Percentiles rank a stretch among this genome's conserved stretches.
phyloP scores from a whole-genome alignment of 2,797 vertebrate species.

The Thunnus albacares region DNA sequence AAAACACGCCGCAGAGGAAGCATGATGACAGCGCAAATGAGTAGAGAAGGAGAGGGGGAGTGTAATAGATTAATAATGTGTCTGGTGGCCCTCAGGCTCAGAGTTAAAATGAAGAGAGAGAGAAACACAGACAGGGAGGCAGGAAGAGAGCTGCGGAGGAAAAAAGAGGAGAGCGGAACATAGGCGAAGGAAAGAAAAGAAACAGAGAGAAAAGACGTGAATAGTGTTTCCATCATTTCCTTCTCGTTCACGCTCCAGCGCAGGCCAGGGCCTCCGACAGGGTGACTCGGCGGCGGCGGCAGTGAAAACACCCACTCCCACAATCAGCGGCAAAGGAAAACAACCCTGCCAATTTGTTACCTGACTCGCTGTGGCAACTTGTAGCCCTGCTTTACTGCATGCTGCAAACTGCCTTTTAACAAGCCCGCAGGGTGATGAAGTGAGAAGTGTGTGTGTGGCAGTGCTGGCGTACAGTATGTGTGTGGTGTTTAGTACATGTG shows the following conservation, averaged over 20 bases:
- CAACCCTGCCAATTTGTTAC: conserved; percentile 77
- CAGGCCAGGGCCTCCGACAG: conserved; percentile 43
- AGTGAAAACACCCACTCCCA: conserved; percentile 61
- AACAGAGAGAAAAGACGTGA: conserved; percentile 31
- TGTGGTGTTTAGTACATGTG: conserved; percentile 36
- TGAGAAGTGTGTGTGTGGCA: conserved; percentile 68
- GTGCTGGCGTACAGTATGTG: conserved; percentile 17
- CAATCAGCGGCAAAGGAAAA: conserved; percentile 66
- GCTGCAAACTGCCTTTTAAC: conserved; percentile 77
- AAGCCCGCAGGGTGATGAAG: conserved; percentile 77
- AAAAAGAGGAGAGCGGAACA: conserved; percentile 2
- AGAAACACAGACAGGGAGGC: conserved; percentile 26
- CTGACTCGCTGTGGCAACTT: conserved; percentile 66
- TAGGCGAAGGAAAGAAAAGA: not conserved
- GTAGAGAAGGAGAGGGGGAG: conserved; percentile 40
- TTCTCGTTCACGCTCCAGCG: conserved; percentile 56
- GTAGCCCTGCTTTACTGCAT: conserved; percentile 59
- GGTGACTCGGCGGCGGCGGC: conserved; percentile 34
- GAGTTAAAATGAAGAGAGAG: conserved; percentile 16
- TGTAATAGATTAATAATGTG: conserved; percentile 72
- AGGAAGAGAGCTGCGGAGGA: conserved; percentile 21
- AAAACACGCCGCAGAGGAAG: conserved; percentile 36
- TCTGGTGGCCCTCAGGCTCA: conserved; percentile 55
- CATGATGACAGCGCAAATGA: conserved; percentile 61
- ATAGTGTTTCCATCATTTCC: conserved; percentile 59